Evolutionary conservation across 1,140 invertebrate genomes (phyloP), one percentile per base, ranked within the genome.

Genomic region (Drosophila neocordata): DNA sequence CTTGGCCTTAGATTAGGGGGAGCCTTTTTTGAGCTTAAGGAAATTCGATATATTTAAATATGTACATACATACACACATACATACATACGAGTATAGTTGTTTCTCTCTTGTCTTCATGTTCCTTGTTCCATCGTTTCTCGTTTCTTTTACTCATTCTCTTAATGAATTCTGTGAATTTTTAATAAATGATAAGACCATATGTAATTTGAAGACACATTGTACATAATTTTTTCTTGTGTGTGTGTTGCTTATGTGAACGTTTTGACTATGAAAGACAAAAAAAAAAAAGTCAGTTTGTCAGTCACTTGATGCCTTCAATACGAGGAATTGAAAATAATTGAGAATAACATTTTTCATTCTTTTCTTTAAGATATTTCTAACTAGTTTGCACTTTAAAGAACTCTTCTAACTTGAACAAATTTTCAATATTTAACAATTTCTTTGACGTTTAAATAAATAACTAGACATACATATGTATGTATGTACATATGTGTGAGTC

Each of bases 11-110:
- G 56, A 24, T 53, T 80, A 31, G 44, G 15, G 41, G 13, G 15
- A 48, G 41, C 41, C 41, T 59, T 59, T 74, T 74, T 75, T 79
- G 74, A 70, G 67, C 71, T 79, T 74, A n/a, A 48, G 51, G 80
- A 79, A 83, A 83, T 83, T 84, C 77, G 80, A 83, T 83, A 83
- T 83, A 84, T 79, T 73, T 77, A 84, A 83, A 83, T 83, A 69
- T 84, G 80, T 76, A 70, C 58, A 58, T 44, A 41, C 65, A 31
- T 31, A 31, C 27, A 31, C 6, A 31, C 6, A 31, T 6, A 31
- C 27, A 6, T 6, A 31, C 27, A 31, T 31, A 31, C 27, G 7
- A 6, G 7, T 6, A 31, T 31, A 75, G 63, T 75, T 79, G 64
- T 53, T 41, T 65, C 56, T 56, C 56, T 59, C 62, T 73, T 41